These are phyloP conservation scores for Temnothorax rugatulus DNA, from an alignment of 2,888 invertebrate genomes.

Conservation along the genomic window DNA sequence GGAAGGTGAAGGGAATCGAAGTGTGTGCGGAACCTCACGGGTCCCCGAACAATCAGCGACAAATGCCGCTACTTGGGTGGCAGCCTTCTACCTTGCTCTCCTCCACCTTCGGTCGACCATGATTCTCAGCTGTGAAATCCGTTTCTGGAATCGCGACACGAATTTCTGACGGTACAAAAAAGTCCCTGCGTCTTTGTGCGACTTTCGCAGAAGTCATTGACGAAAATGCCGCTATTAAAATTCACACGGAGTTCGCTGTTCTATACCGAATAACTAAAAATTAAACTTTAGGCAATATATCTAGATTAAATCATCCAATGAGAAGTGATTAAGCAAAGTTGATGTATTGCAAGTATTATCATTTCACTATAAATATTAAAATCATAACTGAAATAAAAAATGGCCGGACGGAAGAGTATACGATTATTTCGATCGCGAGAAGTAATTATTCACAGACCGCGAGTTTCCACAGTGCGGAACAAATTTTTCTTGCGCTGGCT, in stretches of 20 bases:
- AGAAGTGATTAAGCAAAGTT: not conserved
- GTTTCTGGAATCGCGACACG: constrained; percentile 46
- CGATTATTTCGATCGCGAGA: constrained; percentile 20
- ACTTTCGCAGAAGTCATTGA: not conserved
- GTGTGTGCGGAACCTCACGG: constrained; percentile 56
- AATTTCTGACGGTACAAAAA: constrained; percentile 30
- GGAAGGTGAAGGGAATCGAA: constrained; percentile 64
- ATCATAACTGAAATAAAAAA: constrained; percentile 9
- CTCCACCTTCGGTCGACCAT: constrained; percentile 22
- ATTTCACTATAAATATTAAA: constrained; percentile 7
- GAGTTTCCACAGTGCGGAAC: constrained; percentile 10
- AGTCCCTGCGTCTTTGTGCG: not conserved
- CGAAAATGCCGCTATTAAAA: not conserved
- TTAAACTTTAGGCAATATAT: not conserved
- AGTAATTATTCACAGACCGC: constrained; percentile 30
- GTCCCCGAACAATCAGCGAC: constrained; percentile 78
- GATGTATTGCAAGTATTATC: not conserved
- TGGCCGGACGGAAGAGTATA: not conserved
- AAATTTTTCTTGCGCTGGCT: constrained; percentile 26
- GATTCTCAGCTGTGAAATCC: constrained; percentile 40
- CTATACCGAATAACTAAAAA: not conserved
- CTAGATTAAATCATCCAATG: not conserved
- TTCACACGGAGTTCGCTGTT: not conserved
- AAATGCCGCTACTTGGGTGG: constrained; percentile 80
- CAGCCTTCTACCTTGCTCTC: constrained; percentile 67